Evolutionary conservation across 37 sponge, comb jelly and placozoan species (phyloP).

Genomic region (Oopsacas minuta): DNA sequence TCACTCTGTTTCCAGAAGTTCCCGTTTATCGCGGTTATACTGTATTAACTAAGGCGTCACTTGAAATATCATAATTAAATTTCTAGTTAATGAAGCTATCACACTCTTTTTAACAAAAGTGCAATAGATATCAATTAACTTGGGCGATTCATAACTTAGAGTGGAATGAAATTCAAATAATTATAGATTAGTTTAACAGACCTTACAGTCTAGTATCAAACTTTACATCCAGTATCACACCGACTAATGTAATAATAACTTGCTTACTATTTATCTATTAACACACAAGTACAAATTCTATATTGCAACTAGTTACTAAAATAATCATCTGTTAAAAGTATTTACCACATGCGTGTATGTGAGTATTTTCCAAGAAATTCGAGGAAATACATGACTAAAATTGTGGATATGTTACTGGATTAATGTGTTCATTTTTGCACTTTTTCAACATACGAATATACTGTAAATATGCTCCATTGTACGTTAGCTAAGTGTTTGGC

Average conservation of each 20-base stretch:
- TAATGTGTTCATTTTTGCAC: no score
- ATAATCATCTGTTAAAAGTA: background rate
- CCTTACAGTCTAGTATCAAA: background rate
- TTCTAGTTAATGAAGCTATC: no score
- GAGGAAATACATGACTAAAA: background rate
- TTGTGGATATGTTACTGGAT: no score
- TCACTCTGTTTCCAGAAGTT: no score
- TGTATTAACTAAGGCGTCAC: no score
- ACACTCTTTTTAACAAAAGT: no score
- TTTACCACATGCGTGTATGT: background rate
- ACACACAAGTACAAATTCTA: background rate
- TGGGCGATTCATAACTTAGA: no score
- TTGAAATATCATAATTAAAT: no score
- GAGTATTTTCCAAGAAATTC: background rate
- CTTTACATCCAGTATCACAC: background rate
- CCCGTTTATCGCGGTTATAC: no score
- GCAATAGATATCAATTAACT: no score
- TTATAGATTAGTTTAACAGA: no score
- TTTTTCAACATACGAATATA: background rate
- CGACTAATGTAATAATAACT: background rate
- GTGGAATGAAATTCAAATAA: background rate
- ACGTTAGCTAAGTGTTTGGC: background rate
- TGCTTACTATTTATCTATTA: background rate
- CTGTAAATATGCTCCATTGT: background rate
- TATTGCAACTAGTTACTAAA: background rate